These are phyloP conservation scores for Equus przewalskii DNA, from an alignment of 2,113 vertebrate genomes.

Conservation along the genomic window DNA sequence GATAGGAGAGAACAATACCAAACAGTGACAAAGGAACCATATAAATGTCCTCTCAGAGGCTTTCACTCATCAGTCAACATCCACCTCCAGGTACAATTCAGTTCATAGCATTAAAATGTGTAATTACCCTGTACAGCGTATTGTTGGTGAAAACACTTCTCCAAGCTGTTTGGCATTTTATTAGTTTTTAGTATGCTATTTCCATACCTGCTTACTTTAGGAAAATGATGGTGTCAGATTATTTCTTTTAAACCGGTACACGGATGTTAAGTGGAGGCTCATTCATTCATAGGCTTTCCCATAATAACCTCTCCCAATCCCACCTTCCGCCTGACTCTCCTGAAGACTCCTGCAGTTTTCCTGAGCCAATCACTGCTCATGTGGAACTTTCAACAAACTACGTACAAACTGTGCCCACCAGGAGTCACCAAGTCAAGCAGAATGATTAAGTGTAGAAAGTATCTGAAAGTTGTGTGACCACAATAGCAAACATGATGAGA, in stretches of 20 bases:
- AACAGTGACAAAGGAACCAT: not conserved
- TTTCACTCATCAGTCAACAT: conserved; percentile 22
- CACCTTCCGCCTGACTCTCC: not conserved
- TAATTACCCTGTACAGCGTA: not conserved
- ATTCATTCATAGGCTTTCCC: not conserved
- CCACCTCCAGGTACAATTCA: conserved; percentile 23
- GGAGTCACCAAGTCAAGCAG: not conserved
- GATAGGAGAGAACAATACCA: conserved; percentile 25
- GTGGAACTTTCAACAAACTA: not conserved
- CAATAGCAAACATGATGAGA: not conserved
- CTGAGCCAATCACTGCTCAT: not conserved
- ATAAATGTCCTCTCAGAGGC: not conserved
- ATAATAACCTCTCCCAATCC: not conserved
- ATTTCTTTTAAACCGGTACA: not conserved
- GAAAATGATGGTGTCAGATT: not conserved
- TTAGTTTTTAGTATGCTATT: not conserved
- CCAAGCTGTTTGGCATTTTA: not conserved
- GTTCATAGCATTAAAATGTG: not conserved
- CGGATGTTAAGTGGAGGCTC: not conserved
- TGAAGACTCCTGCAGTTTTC: not conserved
- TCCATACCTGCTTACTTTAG: not conserved
- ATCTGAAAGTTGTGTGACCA: not conserved
- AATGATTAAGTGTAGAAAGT: not conserved
- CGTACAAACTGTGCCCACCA: not conserved
- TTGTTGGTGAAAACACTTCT: conserved; percentile 33